These are phyloP conservation scores for Gambusia yucatana DNA, from an alignment of 2,797 vertebrate species.

Conservation along the genomic window DNA sequence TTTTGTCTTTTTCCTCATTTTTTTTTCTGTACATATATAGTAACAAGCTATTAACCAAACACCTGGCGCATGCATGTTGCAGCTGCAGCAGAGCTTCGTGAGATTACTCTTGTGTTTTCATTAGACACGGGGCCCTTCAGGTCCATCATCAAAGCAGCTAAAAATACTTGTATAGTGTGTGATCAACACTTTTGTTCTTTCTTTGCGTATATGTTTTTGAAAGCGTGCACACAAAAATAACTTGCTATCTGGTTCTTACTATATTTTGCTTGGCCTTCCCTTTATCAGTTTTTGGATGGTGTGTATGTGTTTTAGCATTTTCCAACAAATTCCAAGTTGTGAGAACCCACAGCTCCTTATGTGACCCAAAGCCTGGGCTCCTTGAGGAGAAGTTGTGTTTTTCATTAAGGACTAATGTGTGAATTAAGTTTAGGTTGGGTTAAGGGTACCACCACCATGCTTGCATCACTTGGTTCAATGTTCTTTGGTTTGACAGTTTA, in stretches of 20 bases:
- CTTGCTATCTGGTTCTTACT: background rate
- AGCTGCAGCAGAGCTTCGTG: background rate
- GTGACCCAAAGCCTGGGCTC: background rate
- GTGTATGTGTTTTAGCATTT: background rate
- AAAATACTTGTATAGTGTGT: conserved; percentile 4
- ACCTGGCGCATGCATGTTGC: background rate
- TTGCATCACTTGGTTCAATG: background rate
- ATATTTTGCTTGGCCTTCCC: background rate
- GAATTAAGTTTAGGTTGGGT: background rate
- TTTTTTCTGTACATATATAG: background rate
- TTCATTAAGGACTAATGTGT: background rate
- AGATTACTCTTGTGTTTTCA: background rate
- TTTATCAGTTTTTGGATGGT: background rate
- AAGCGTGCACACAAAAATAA: background rate
- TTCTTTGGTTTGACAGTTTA: background rate
- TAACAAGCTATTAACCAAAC: background rate
- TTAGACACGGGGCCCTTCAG: background rate
- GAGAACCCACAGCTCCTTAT: background rate
- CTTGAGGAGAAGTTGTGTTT: background rate
- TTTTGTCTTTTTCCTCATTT: background rate
- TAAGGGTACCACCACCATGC: background rate
- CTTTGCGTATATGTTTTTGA: background rate
- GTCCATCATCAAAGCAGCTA: background rate
- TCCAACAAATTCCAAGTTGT: background rate
- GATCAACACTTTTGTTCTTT: background rate